Base-by-base conservation (phyloP, 2,113 vertebrate species). In the Saimiri boliviensis region DNA sequence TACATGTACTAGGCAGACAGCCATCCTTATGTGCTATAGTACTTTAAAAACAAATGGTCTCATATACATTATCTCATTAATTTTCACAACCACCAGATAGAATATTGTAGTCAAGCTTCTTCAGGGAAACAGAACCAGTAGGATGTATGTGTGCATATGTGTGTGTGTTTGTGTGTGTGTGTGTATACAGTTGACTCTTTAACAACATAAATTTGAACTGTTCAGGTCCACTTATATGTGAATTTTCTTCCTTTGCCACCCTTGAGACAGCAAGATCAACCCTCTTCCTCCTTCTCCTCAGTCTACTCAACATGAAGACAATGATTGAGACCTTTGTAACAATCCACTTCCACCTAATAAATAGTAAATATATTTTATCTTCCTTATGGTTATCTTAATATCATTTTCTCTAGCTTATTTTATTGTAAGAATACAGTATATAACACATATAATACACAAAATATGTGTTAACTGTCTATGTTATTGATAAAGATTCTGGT, bases 21-120 rank as follows among this genome's bases (percentile, higher is more conserved):
- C 3, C 6, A 52, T 32, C 8, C 19, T 42, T 47, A 42, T 60
- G 25, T 74, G 86, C 83, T 77, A 88, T 21, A 87, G 13, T 70
- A 13, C 71, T 89, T 95, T 84, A 86, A 91, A 45, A 80, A 88
- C 37, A 80, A 45, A 84, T 82, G 17, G 82, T 47, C 60, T 91
- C 30, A 80, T 42, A 80, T 30, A 80, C 6, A 35, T 71, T 71
- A 54, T 83, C 6, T 76, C 21, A 94, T 66, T 91, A 66, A n/a
- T 60, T 82, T 19, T 71, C 37, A 66, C 13, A 86, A 92, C 12
- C 60, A 66, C 66, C 5, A 94, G 13, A 21, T 60, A 8, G 74
- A 16, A 6, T 32, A 23, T 14, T 60, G 1, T 84, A 92, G 25
- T 76, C 42, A 74, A 45, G 8, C 5, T 40, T 79, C 37, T 63